Base-by-base conservation (phyloP, 2,113 vertebrate species). In the Pseudorhombus dupliciocellatus region DNA sequence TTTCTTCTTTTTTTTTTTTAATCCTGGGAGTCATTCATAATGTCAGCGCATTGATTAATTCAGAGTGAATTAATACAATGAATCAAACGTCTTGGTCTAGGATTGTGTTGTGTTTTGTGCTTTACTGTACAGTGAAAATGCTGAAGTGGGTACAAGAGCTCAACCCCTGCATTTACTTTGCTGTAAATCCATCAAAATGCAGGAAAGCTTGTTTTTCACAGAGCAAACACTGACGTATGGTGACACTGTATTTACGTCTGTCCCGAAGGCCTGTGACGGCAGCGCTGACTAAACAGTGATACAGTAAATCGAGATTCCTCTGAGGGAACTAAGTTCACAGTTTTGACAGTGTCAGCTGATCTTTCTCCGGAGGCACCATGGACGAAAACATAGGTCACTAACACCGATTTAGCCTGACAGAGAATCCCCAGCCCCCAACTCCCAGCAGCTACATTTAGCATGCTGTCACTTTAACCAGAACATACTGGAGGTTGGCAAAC, bases 281-380 rank as follows among this genome's bases (percentile, higher is more conserved):
- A 55, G 53, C 3, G 7, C 57, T 69, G 67, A 69, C 64, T 59
- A 73, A 73, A 85, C 56, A 73, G 57, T n/a, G 7, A 76, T 77
- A 85, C 78, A 85, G 77, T 84, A 84, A 66, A 67, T 48, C 42
- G 30, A 78, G 59, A 80, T 83, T 77, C 57, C 55, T 82, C 52
- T 34, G 59, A 79, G 81, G 77, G 82, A 83, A 73, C 75, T 84
- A 88, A 83, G 83, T 91, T 90, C 90, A 92, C 81, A 90, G 87
- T 80, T 89, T 90, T 58, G 63, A 87, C 22, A 16, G 30, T 50
- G 62, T 80, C 70, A 71, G 69, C 76, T 62, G 77, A 81, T 83
- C 48, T 22, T 22, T 61, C 53, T 70, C 55, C 22, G 68, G 71
- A 80, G 58, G 83, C 66, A 62, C 66, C 79, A 63, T 80, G 75